phyloP scores from a whole-genome alignment of 1,140 invertebrate species.

The Ceratosolen solmsi region DNA sequence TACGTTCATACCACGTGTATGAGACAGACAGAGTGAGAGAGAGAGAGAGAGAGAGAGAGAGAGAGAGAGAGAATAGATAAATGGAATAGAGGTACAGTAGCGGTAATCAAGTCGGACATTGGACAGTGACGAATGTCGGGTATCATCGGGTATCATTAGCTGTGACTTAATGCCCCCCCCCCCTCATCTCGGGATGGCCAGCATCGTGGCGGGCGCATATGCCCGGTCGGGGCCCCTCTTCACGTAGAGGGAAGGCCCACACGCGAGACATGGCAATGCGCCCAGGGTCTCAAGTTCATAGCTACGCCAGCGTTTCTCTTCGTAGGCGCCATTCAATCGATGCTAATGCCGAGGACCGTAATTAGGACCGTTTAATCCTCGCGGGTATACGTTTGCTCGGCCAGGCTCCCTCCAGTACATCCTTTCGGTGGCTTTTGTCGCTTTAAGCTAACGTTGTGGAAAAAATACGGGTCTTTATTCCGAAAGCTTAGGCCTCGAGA shows the following conservation, averaged over 20 bases:
- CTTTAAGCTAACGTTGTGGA: not conserved
- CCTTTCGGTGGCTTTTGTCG: not conserved
- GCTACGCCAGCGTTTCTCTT: not conserved
- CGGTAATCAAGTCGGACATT: constrained; percentile 68
- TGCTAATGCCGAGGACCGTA: constrained; percentile 42
- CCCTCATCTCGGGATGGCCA: not conserved
- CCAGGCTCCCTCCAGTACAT: not conserved
- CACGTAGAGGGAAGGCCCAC: constrained; percentile 25
- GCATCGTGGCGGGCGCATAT: no score
- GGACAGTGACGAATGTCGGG: constrained; percentile 70
- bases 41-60: constrained; percentile 1
- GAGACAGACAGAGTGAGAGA: no score
- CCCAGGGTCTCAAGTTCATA: not conserved
- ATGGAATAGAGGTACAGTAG: constrained; percentile 64
- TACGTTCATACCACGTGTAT: no score
- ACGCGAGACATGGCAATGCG: not conserved
- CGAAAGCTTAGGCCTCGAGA: not conserved
- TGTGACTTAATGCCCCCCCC: constrained; percentile 56
- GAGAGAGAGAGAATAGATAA: constrained; percentile 20
- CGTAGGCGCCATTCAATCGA: constrained; percentile 25
- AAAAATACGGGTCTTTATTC: not conserved
- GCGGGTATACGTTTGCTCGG: constrained; percentile 1
- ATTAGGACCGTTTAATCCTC: constrained; percentile 46
- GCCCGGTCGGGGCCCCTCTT: no score
- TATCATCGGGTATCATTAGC: constrained; percentile 71